phyloP scores from a whole-genome alignment of 1,140 invertebrate genomes.

The Arctopsyche grandis region DNA sequence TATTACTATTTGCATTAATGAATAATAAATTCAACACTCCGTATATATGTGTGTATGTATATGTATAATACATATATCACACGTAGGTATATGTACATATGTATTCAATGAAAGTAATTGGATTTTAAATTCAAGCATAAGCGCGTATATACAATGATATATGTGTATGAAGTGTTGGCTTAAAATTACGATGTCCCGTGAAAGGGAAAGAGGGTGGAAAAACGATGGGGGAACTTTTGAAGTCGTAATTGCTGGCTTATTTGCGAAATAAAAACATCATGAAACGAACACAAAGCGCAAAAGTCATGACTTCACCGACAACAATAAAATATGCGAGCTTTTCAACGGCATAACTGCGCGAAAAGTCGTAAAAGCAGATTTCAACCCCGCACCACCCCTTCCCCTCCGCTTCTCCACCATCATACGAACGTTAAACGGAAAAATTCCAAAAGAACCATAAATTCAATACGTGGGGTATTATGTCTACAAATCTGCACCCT shows the following conservation, averaged over 20 bases:
- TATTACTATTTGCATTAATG: neutral
- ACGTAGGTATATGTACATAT: too few relatives aligned
- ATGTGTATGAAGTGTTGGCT: too few relatives aligned
- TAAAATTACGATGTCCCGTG: too few relatives aligned
- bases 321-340: neutral
- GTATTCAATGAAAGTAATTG: too few relatives aligned
- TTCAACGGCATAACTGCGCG: neutral
- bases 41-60: neutral
- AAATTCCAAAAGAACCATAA: too few relatives aligned
- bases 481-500: too few relatives aligned
- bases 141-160: too few relatives aligned
- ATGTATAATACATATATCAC: too few relatives aligned
- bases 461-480: too few relatives aligned
- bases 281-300: neutral
- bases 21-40: neutral
- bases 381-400: neutral
- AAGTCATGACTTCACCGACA: neutral
- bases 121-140: too few relatives aligned
- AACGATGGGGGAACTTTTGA: neutral
- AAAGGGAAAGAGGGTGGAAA: too few relatives aligned
- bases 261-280: slow-evolving; percentile 15
- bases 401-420: too few relatives aligned
- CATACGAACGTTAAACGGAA: neutral
- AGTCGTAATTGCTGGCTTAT: slow-evolving; percentile 19
- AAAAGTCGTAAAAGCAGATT: neutral